Evolutionary conservation across 2,113 vertebrate genomes (phyloP), one percentile per base, ranked within the genome.

Genomic region (Peromyscus californicus): DNA sequence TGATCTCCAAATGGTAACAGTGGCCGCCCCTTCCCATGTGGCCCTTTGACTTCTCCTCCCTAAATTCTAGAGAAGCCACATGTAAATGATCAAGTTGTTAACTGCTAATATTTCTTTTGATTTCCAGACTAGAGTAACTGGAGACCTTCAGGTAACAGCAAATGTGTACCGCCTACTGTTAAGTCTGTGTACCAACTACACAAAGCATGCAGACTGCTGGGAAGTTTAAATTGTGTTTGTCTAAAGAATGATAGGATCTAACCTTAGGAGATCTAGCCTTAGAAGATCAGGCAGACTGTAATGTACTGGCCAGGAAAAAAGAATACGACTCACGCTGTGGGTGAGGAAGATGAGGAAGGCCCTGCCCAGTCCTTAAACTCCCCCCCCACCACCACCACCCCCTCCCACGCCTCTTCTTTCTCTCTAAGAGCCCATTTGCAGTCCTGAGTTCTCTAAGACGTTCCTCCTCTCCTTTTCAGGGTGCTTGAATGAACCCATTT

Each of bases 61-160:
- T 26, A 92, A 92, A 72, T 61, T 92, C 91, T 86, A 85, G 24
- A 51, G 57, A 93, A 51, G 22, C n/a, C 69, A 74, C 51, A 84
- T 0, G 21, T 61, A 6, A 83, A 61, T 63, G 82, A 31, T 13
- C 15, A 57, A 84, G 36, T 8, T 42, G n/a, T 29, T 42, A 84
- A 26, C 59, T 42, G n/a, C 80, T 84, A 22, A 63, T 42, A 29
- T 63, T n/a, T 42, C 82, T 84, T 84, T 61, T 9, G 24, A 42
- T 63, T 63, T 63, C 24, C 57, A 61, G 12, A 61, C 29, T 26
- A 84, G 82, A 29, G 57, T 26, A 16, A 61, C 29, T 10, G 24
- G 22, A 42, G n/a, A 19, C n/a, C 82, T 42, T 42, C 24, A 10
- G 57, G 24, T 63, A 10, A 26, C n/a, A 63, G 21, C 59, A 63